Conservation (phyloP, 2,797 vertebrate genomes). For the Pyrrhura leucotis region DNA sequence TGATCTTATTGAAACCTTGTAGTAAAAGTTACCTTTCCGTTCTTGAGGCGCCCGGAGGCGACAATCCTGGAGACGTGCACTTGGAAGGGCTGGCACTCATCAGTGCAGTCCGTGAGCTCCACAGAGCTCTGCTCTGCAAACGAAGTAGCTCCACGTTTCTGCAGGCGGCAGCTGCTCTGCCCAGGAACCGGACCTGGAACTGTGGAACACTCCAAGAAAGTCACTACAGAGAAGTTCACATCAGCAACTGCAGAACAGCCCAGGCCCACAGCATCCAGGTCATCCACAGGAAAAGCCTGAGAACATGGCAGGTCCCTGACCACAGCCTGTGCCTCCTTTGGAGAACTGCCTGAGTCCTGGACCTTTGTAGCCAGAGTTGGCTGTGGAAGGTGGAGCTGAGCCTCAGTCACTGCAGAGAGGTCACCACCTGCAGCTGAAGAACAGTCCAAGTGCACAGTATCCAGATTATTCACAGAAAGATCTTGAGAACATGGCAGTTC, state of each 20-base stretch:
- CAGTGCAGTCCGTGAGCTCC: background rate
- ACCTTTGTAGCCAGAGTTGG: background rate
- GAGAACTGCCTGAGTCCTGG: background rate
- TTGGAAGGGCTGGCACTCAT: background rate
- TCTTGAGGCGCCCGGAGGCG: conserved; percentile 44
- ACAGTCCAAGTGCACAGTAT: background rate
- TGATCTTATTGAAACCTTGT: accelerated
- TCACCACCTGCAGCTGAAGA: background rate
- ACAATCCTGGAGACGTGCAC: conserved; percentile 52
- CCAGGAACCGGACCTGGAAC: background rate
- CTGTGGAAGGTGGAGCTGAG: background rate
- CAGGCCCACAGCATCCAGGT: background rate
- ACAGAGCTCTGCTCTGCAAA: background rate
- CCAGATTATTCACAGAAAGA: background rate
- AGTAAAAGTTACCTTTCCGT: conserved; percentile 15
- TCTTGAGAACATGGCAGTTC: background rate
- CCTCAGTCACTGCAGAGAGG: background rate
- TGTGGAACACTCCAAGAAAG: background rate
- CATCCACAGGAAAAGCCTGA: background rate
- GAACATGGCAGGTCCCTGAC: background rate
- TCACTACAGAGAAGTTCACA: background rate
- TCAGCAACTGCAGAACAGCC: background rate
- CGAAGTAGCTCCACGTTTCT: background rate
- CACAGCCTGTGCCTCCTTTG: background rate
- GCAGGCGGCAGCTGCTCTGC: background rate